Base-by-base conservation (phyloP, 2,797 vertebrate species). In the Enteromius radiatus region DNA sequence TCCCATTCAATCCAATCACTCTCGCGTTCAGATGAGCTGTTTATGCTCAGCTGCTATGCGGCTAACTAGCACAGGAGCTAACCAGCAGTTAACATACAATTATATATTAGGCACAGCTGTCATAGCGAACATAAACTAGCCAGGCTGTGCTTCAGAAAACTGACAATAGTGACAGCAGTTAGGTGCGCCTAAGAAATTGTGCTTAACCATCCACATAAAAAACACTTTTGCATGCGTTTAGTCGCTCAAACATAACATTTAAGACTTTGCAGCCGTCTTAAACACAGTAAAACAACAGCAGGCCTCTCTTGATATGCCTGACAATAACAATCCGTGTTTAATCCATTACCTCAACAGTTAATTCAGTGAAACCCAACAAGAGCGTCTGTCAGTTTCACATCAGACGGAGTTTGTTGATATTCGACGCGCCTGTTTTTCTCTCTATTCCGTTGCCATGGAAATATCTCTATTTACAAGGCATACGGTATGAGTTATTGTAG, bases 221-320 rank as follows among this genome's bases (percentile, higher is more conserved):
- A 36, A 36, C 31, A 75, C 59, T 75, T 38, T 8, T 9, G n/a
- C 31, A 56, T 28, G 33, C 8, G n/a, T 54, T 68, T 12, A 69
- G 11, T 52, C 14, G 9, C 9, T 43, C 0, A 56, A 79, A 70
- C 7, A 21, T 4, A 23, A 21, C 49, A 31, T 31, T 67, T 2
- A 61, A 26, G 11, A 15, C 15, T 28, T 59, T 41, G 21, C 23
- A n/a, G 4, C n/a, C 8, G 33, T 71, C 59, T 70, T 31, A 41
- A 26, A 75, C 6, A 43, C 2, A 1, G 14, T 11, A 3, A 49
- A 5, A 45, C 28, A 68, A 36, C 47, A 17, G 78, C 88, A 91
- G 90, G 92, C 92, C 91, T 88, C 86, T 80, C 2, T 86, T 84
- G 87, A 88, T 85, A 85, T 88, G 84, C 71, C 83, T 76, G 83